Evolutionary conservation across 2,113 vertebrate species (phyloP), one percentile per base, ranked within the genome.

Genomic region (Stercorarius parasiticus): DNA sequence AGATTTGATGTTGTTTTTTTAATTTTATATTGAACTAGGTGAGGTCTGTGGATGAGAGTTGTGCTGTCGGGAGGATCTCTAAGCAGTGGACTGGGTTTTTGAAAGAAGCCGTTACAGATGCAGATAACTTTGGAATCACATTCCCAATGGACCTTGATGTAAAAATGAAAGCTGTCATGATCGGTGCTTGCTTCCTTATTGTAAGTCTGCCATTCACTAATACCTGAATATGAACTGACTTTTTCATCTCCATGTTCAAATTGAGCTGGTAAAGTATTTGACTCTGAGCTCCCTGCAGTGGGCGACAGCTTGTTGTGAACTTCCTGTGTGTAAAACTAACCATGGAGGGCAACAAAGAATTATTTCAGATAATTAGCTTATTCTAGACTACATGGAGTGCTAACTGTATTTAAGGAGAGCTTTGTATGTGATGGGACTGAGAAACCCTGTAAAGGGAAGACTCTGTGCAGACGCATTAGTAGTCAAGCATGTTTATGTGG

Each of bases 111-210:
- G 99, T 99, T 96, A 99, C 99, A 13, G 99, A 99, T 32, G 25
- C 98, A 0, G 99, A 99, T 98, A 99, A 99, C 96, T 99, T 99
- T 95, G 99, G 99, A 9, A 98, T 99, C 95, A 98, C 99, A 90
- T 99, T 99, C 81, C 99, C 99, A 7, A 95, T 99, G 96, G 99
- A 99, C 74, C 98, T 99, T 23, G 99, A 99, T 61, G 99, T 99
- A 93, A 99, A 98, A 93, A 99, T 99, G 97, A 99, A 99, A 96
- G 99, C 99, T 19, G 99, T 99, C 34, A 98, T 99, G 99, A 97
- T 99, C 0, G 99, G 99, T 3, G 99, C 99, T 8, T 99, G 99
- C 94, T 99, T 99, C 92, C 99, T 99, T 73, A 98, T 99, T 1
- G 99, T 99, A 97, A 99, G 99, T 99, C 25, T 59, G 2, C 58